Evolutionary conservation across 2,113 vertebrate species (phyloP), one percentile per base, ranked within the genome.

Genomic region (Ophthalmolycus amberensis): DNA sequence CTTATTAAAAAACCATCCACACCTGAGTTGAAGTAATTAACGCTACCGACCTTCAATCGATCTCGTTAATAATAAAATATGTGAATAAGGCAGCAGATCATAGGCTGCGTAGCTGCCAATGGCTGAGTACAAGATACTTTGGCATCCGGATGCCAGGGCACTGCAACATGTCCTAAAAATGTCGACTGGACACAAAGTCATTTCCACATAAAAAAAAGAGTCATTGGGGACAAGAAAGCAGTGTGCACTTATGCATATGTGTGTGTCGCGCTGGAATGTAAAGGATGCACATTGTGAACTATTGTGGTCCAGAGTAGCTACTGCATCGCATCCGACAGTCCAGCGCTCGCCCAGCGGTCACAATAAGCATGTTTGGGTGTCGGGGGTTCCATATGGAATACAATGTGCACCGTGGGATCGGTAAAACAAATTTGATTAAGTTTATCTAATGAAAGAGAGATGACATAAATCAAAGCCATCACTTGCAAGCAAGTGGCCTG

Each of bases 371-470:
- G n/a, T 5, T 25, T 2, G 42, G 20, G 2, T n/a, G 42, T 50
- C 11, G 20, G 32, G 38, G 32, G 77, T 27, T 44, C 48, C 4
- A 22, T 12, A 3, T 5, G 9, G n/a, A 66, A 81, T 63, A 15
- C 6, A 32, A 66, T 22, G 42, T 52, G 25, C 63, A 8, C 29
- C 0, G 52, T 52, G 58, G 46, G 63, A 37, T 34, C 15, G 0
- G 27, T 37, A 20, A 8, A 44, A 14, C 16, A 82, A 75, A 81
- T 50, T 50, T 62, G 75, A 83, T 91, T 70, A 81, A 63, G 22
- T 73, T 72, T 1, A 75, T n/a, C 74, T 85, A 75, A 85, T 89
- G 77, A 80, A 88, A 88, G 50, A 75, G 70, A 62, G 84, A 71
- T 67, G 46, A 64, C 58, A 71, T 79, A 59, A 84, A 79, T 72